Percentiles rank a stretch among this genome's conserved stretches.
Evolutionary conservation across 2,888 invertebrate species (phyloP).

Genomic region (Caprella mutica): DNA sequence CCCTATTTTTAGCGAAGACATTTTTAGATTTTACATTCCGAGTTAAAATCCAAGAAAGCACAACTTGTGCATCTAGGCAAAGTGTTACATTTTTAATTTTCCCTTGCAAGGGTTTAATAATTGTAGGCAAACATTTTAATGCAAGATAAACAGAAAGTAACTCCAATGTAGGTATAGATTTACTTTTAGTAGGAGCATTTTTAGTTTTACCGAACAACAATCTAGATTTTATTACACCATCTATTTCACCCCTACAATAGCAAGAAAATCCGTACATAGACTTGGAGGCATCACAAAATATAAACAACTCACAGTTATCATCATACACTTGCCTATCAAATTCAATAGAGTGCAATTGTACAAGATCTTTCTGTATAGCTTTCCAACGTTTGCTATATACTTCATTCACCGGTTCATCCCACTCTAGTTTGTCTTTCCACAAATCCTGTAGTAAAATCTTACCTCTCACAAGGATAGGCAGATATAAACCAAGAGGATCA

Average conservation of each 20-base stretch:
- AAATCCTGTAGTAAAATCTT: no score
- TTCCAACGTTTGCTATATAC: no score
- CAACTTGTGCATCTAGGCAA: background rate
- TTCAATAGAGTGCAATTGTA: no score
- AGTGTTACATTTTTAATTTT: background rate
- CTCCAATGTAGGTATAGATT: slow-evolving; percentile 2
- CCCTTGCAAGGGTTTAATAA: background rate
- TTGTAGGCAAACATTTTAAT: background rate
- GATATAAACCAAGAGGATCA: no score
- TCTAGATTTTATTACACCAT: background rate
- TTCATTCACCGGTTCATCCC: no score
- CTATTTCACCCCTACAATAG: background rate
- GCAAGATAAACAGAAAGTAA: slow-evolving; percentile 3
- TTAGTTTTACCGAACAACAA: background rate
- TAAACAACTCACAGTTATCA: no score
- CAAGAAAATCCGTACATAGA: background rate
- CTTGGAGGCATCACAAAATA: background rate
- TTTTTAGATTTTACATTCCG: background rate
- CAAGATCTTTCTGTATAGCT: no score
- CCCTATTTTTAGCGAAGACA: slow-evolving; percentile 4
- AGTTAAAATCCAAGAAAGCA: background rate
- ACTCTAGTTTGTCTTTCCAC: no score
- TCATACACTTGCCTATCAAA: no score
- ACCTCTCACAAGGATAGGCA: no score
- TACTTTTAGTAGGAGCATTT: background rate